A percentile compares a stretch with the other conserved stretches of the same genome.
Evolutionary conservation across 2,888 invertebrate genomes (phyloP).

Genomic region (Eupelmus urozonus): DNA sequence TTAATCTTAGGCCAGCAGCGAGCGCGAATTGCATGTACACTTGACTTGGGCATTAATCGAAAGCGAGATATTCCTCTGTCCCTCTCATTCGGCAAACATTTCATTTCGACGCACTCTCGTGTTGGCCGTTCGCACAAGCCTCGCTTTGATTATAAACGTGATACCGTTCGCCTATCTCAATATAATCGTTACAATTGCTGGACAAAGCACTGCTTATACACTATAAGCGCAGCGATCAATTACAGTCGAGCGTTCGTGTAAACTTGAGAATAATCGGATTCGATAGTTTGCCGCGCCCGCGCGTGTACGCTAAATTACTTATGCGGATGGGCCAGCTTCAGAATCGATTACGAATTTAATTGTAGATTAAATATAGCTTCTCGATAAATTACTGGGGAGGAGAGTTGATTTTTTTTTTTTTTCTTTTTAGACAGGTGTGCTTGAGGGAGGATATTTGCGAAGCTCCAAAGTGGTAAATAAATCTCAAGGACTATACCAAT

Average conservation of each 20-base stretch:
- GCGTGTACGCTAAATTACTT: background rate
- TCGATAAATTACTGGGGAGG: too few species aligned
- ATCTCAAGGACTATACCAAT: background rate
- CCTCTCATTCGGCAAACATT: slow-evolving; percentile 54
- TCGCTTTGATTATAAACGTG: slow-evolving; percentile 31
- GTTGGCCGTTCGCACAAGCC: background rate
- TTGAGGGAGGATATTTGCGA: too few species aligned
- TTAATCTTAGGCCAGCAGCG: too few species aligned
- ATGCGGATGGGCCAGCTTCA: too few species aligned
- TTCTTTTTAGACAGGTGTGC: too few species aligned
- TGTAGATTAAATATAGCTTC: too few species aligned
- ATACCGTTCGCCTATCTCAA: background rate
- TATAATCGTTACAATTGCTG: slow-evolving; percentile 38
- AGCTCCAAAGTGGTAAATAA: background rate
- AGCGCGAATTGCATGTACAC: background rate
- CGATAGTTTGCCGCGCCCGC: slow-evolving; percentile 25
- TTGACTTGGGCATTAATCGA: slow-evolving; percentile 44
- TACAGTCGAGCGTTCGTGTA: slow-evolving; percentile 17
- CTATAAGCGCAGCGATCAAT: too few species aligned
- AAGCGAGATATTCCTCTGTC: slow-evolving; percentile 41
- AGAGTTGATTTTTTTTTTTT: too few species aligned
- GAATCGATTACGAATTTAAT: too few species aligned
- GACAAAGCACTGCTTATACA: too few species aligned
- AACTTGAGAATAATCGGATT: slow-evolving; percentile 53
- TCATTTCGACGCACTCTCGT: slow-evolving; percentile 33